These are phyloP conservation scores for Heteractis magnifica DNA, from an alignment of 92 coral and sea anemone species.

Conservation along the genomic window DNA sequence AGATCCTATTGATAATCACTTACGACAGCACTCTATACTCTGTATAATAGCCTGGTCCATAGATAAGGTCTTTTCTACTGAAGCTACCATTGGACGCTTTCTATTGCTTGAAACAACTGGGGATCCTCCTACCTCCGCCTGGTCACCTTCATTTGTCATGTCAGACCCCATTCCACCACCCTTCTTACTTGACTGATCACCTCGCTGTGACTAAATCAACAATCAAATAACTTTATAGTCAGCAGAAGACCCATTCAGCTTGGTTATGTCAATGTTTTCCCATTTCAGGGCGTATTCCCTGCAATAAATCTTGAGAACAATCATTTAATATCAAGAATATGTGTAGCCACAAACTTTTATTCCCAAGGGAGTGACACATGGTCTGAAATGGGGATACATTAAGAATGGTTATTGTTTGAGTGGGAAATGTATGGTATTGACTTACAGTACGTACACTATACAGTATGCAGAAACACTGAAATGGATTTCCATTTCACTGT, in stretches of 20 bases:
- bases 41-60: conserved; percentile 92
- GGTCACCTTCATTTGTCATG: conserved; percentile 59
- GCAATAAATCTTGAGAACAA: no score
- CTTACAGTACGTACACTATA: no score
- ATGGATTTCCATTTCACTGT: background rate
- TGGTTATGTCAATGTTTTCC: background rate
- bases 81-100: conserved; percentile 60
- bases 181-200: conserved; percentile 81
- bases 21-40: conserved; percentile 89
- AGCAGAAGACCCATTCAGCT: background rate
- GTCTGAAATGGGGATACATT: no score
- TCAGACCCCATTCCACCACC: conserved; percentile 58
- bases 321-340: no score
- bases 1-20: conserved; percentile 16
- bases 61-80: conserved; percentile 80
- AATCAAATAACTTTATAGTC: background rate
- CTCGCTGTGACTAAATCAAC: conserved; percentile 76
- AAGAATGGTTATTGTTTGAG: no score
- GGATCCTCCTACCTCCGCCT: conserved; percentile 47
- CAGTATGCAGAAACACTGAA: no score
- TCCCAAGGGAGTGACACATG: no score
- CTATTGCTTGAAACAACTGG: conserved; percentile 54
- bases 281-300: no score
- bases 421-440: no score
- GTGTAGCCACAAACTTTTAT: no score